Percentiles rank a stretch among this genome's conserved stretches.
These are phyloP conservation scores for Pandemis heparana DNA, from an alignment of 2,888 invertebrate genomes.

Conservation along the genomic window DNA sequence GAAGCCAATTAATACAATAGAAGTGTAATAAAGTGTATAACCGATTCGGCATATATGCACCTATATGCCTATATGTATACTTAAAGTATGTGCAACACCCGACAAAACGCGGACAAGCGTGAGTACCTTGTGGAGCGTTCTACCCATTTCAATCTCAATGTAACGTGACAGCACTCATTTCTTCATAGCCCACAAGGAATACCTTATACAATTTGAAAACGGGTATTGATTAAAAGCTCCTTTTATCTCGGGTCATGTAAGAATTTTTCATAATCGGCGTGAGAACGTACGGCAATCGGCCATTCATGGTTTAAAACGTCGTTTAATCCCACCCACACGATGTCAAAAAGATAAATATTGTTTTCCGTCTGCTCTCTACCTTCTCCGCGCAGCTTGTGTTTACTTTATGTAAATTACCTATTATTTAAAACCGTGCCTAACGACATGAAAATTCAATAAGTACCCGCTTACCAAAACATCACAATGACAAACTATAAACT, in stretches of 20 bases:
- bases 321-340: constrained; percentile 22
- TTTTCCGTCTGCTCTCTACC: background rate
- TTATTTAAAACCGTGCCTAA: background rate
- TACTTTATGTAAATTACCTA: constrained; percentile 15
- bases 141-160: constrained; percentile 37
- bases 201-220: constrained; percentile 15
- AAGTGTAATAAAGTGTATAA: no score
- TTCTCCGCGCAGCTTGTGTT: background rate
- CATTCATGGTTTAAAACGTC: constrained; percentile 21
- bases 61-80: no score
- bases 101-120: constrained; percentile 28
- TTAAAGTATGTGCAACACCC: constrained; percentile 9
- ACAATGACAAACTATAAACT: background rate
- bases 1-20: background rate
- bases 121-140: constrained; percentile 41
- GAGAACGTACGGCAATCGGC: constrained; percentile 11
- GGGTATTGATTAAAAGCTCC: constrained; percentile 27
- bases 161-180: constrained; percentile 37
- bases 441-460: constrained; percentile 5
- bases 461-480: background rate
- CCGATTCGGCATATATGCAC: no score
- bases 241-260: constrained; percentile 13
- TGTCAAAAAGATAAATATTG: constrained; percentile 22
- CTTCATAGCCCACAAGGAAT: constrained; percentile 19
- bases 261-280: constrained; percentile 23